These are phyloP conservation scores for Microtus oregoni DNA, from an alignment of 2,113 vertebrate species.

Conservation along the genomic window DNA sequence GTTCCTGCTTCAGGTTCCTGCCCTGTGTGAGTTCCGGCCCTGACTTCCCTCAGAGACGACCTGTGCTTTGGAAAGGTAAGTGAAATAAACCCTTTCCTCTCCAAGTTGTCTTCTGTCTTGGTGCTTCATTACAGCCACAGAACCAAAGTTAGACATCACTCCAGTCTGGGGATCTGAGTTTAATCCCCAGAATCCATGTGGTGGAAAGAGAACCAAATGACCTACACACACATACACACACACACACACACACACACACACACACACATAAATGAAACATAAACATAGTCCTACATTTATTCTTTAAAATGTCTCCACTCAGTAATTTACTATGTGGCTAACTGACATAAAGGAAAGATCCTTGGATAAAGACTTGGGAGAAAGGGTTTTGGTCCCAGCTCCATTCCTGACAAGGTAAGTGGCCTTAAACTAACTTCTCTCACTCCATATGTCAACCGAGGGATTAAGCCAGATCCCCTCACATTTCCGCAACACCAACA, in stretches of 20 bases:
- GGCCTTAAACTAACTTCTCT: constrained; percentile 53
- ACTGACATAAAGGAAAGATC: neutral
- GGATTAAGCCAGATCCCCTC: neutral
- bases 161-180: neutral
- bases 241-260: neutral
- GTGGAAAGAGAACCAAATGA: neutral
- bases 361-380: neutral
- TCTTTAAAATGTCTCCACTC: neutral
- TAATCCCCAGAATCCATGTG: neutral
- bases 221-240: neutral
- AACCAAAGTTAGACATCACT: neutral
- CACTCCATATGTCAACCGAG: constrained; percentile 18
- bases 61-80: neutral
- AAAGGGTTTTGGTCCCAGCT: neutral
- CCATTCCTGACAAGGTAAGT: neutral
- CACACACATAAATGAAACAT: neutral
- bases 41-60: neutral
- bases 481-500: neutral
- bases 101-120: neutral
- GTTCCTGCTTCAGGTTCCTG: neutral
- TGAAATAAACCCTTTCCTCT: neutral
- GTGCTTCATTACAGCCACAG: neutral
- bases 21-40: neutral
- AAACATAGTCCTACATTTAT: neutral
- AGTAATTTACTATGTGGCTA: neutral